Percentiles rank a stretch among this genome's conserved stretches.
Evolutionary conservation across 2,113 vertebrate species (phyloP).

Genomic region (Catagonus wagneri): DNA sequence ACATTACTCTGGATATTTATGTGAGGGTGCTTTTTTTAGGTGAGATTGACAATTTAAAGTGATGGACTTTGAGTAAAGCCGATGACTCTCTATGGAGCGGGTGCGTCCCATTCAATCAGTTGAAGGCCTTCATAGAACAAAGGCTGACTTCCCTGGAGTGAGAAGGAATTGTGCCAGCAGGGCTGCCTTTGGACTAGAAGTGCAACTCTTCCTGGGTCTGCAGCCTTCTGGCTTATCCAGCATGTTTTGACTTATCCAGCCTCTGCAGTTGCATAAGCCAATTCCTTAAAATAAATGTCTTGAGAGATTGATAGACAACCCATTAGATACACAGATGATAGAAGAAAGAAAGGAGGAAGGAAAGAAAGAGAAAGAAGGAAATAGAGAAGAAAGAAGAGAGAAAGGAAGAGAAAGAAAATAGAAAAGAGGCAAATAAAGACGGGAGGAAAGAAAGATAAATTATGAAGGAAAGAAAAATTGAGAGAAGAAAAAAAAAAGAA

Average conservation of each 20-base stretch:
- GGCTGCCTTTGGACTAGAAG: neutral
- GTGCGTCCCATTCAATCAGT: neutral
- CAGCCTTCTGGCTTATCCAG: neutral
- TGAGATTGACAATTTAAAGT: neutral
- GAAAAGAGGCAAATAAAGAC: neutral
- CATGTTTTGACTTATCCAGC: neutral
- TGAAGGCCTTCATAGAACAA: neutral
- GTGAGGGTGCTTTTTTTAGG: neutral
- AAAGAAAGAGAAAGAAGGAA: no score
- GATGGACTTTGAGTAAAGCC: neutral
- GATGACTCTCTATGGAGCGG: neutral
- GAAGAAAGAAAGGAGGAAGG: neutral
- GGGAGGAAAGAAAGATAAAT: no score
- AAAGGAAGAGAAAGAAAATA: no score
- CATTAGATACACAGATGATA: neutral
- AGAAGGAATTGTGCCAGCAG: neutral
- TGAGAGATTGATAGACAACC: neutral
- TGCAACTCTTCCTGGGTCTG: neutral
- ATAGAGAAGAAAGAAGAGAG: no score
- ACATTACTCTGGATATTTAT: neutral
- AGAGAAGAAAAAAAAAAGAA: accelerated
- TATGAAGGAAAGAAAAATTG: neutral
- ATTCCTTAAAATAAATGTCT: neutral
- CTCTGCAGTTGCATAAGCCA: neutral
- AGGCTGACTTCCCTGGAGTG: neutral